phyloP scores from a whole-genome alignment of 2,113 vertebrate genomes.

The Silurus asotus region DNA sequence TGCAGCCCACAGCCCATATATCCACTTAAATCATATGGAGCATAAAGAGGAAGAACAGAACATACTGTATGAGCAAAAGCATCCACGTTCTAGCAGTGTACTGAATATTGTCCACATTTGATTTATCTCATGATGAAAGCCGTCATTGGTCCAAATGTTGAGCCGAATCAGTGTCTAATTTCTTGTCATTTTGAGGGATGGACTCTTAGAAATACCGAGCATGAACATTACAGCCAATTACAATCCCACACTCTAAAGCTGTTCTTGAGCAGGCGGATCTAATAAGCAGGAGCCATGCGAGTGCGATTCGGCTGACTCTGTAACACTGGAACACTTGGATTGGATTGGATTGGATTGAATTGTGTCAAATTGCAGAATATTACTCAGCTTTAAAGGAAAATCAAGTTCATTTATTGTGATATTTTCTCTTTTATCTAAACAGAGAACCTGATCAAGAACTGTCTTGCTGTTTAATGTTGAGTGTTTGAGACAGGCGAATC shows the following conservation, averaged over 20 bases:
- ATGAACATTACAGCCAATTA: background rate
- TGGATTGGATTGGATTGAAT: too few relatives aligned
- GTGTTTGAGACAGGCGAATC: slow-evolving; percentile 47
- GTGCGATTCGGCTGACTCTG: background rate
- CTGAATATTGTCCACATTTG: too few relatives aligned
- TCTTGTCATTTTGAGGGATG: background rate
- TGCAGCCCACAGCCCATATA: slow-evolving; percentile 99
- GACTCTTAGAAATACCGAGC: background rate
- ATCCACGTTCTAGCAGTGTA: slow-evolving; percentile 63
- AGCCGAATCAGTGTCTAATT: background rate
- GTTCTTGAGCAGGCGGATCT: background rate
- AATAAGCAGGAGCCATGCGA: slow-evolving; percentile 14
- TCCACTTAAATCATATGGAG: slow-evolving; percentile 91
- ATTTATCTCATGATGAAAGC: background rate
- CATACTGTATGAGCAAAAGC: slow-evolving; percentile 77
- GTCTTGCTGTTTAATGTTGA: background rate
- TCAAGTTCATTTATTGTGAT: background rate
- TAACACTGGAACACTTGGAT: background rate
- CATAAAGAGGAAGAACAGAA: slow-evolving; percentile 81
- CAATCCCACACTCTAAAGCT: background rate
- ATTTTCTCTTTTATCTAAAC: background rate
- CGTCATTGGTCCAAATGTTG: background rate
- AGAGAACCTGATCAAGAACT: background rate
- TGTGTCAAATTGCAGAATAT: background rate
- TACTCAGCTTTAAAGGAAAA: background rate